Conservation (phyloP, 2,888 invertebrate genomes). For the Monoplex corrugatus region DNA sequence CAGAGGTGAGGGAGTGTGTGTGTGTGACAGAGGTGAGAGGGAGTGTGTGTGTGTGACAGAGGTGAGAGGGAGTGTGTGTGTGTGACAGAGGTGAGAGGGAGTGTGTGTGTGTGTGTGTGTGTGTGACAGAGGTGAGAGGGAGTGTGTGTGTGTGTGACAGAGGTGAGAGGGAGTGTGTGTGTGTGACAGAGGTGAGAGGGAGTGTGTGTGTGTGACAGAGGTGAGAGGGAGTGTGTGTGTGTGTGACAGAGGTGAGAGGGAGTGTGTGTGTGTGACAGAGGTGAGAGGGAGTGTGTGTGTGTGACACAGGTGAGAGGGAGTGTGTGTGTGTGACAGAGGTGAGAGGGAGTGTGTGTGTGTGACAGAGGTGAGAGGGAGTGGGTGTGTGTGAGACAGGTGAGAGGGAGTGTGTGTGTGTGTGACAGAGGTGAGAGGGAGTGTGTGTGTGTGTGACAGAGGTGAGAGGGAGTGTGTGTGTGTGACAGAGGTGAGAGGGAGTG, state of each 20-base stretch:
- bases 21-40: neutral
- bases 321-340: neutral
- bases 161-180: too few relatives aligned
- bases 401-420: too few relatives aligned
- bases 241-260: neutral
- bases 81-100: neutral
- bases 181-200: neutral
- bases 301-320: neutral
- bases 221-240: neutral
- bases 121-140: neutral
- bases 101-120: neutral
- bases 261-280: conserved; percentile 2
- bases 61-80: neutral
- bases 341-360: too few relatives aligned
- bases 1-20: neutral
- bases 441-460: too few relatives aligned
- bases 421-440: too few relatives aligned
- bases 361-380: too few relatives aligned
- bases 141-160: neutral
- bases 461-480: too few relatives aligned
- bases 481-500: too few relatives aligned
- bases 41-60: neutral
- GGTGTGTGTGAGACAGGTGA: too few relatives aligned
- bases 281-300: neutral
- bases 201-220: neutral